Evolutionary conservation across 2,797 vertebrate species (phyloP).

Genomic region (Chelmon rostratus): DNA sequence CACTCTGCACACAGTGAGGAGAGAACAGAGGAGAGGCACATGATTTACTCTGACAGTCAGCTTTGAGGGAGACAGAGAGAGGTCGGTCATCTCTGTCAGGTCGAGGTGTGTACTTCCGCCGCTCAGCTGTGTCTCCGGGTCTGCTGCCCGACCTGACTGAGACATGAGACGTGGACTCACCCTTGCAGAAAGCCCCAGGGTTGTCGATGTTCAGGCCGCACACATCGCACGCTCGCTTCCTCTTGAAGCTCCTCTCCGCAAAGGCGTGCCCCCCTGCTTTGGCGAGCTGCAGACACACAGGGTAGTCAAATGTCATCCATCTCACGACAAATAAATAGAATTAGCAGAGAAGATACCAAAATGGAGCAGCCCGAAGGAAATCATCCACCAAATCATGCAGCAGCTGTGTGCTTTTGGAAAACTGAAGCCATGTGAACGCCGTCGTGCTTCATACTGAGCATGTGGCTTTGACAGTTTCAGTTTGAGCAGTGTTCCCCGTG

Average conservation of each 20-base stretch:
- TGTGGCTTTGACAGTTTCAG: background rate
- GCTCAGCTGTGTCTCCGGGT: conserved; percentile 23
- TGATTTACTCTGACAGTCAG: conserved; percentile 29
- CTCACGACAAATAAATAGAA: background rate
- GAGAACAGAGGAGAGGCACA: conserved; percentile 20
- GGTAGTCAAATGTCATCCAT: conserved; percentile 7
- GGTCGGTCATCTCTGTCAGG: conserved; percentile 34
- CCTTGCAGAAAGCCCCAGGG: conserved; percentile 87
- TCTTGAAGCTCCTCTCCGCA: conserved; percentile 88
- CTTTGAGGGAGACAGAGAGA: conserved; percentile 16
- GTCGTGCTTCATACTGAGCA: no score
- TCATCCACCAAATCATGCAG: background rate
- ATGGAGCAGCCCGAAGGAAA: background rate
- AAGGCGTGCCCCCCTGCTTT: conserved; percentile 86
- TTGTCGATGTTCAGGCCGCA: conserved; percentile 87
- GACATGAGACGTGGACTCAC: conserved; percentile 79
- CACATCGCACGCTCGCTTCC: conserved; percentile 85
- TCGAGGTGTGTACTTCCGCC: conserved; percentile 1
- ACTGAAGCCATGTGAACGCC: background rate
- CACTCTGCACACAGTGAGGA: conserved; percentile 84
- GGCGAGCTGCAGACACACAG: conserved; percentile 74
- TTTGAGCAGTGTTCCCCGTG: background rate
- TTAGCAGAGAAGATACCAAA: background rate
- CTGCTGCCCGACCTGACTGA: conserved; percentile 28
- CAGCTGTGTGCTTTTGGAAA: background rate